Percentiles rank a stretch among this genome's conserved stretches.
These are phyloP conservation scores for Cataglyphis cursor DNA, from an alignment of 2,888 invertebrate species.

Conservation along the genomic window DNA sequence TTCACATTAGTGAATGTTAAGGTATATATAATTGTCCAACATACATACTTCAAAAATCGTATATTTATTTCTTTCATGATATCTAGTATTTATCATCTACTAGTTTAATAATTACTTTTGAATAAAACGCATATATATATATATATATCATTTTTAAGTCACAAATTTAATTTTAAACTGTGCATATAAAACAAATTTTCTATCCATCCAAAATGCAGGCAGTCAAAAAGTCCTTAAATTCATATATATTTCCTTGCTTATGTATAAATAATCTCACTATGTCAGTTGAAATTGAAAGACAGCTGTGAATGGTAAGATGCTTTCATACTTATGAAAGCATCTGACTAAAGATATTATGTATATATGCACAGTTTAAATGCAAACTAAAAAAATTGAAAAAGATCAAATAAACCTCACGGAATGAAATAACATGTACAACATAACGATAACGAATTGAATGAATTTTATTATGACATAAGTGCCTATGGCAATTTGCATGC, in stretches of 20 bases:
- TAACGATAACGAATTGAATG: conserved; percentile 67
- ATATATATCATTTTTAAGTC: conserved; percentile 8
- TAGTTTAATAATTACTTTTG: conserved; percentile 4
- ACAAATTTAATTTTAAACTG: conserved; percentile 37
- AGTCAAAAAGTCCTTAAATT: conserved; percentile 3
- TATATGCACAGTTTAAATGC: conserved; percentile 17
- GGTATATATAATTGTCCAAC: neutral
- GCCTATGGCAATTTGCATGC: conserved; percentile 74
- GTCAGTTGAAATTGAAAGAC: conserved; percentile 8
- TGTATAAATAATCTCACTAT: conserved; percentile 12
- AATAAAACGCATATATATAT: conserved; percentile 4
- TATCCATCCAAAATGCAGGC: neutral
- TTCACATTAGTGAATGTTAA: conserved; percentile 14
- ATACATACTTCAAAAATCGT: conserved; percentile 1
- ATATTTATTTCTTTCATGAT: conserved; percentile 42
- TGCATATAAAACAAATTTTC: conserved; percentile 41
- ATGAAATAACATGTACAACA: conserved; percentile 60
- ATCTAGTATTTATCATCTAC: conserved; percentile 18
- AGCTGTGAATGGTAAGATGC: conserved; percentile 6
- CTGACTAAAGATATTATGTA: conserved; percentile 40
- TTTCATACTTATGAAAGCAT: conserved; percentile 21
- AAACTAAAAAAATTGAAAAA: neutral
- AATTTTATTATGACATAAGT: conserved; percentile 72
- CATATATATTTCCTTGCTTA: conserved; percentile 3
- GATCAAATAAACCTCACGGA: conserved; percentile 1